Evolutionary conservation across 2,797 vertebrate species (phyloP).

Genomic region (Poecilia velifera): DNA sequence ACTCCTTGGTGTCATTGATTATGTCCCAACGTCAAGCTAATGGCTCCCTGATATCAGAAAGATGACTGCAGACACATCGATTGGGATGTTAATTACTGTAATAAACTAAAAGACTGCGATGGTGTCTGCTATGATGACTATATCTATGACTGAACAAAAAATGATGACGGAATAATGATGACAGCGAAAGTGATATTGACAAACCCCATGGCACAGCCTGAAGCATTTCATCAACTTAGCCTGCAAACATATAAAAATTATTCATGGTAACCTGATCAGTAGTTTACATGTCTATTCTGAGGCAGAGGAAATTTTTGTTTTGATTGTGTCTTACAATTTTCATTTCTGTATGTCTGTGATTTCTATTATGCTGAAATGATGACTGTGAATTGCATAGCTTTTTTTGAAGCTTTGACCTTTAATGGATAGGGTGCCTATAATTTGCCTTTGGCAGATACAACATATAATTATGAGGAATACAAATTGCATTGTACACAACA

Average conservation of each 20-base stretch:
- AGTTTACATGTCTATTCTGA: conserved; percentile 17
- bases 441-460: conserved; percentile 9
- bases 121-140: conserved; percentile 36
- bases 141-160: conserved; percentile 40
- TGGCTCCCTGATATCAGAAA: conserved; percentile 37
- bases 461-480: neutral
- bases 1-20: conserved; percentile 37
- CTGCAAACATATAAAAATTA: neutral
- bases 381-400: neutral
- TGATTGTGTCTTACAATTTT: neutral
- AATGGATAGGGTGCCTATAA: neutral
- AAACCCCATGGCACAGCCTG: conserved; percentile 32
- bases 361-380: neutral
- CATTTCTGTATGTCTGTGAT: neutral
- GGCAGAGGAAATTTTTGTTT: neutral
- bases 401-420: neutral
- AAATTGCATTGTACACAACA: too few species aligned
- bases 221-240: conserved; percentile 26
- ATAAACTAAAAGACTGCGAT: conserved; percentile 47
- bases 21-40: conserved; percentile 50
- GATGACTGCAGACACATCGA: conserved; percentile 55
- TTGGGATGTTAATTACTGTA: conserved; percentile 53
- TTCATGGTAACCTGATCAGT: neutral
- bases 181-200: conserved; percentile 39
- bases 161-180: conserved; percentile 56